Conservation (phyloP, 2,113 vertebrate genomes). For the Podarcis raffonei region DNA sequence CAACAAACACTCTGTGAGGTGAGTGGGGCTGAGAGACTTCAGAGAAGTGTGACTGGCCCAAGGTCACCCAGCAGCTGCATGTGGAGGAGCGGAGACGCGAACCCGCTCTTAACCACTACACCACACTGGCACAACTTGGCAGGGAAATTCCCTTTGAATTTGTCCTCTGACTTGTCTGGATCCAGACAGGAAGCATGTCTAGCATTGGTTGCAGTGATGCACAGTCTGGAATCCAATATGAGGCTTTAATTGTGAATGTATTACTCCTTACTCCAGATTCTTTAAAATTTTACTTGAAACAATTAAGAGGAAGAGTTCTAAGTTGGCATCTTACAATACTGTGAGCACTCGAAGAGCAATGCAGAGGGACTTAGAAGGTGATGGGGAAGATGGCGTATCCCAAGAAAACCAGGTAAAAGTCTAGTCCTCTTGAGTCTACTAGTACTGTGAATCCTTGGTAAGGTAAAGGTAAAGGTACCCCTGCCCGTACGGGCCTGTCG, state of each 20-base stretch:
- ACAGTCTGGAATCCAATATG: neutral
- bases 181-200: neutral
- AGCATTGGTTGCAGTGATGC: neutral
- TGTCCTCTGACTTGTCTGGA: neutral
- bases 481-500: too few species aligned
- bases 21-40: too few species aligned
- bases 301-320: slow-evolving; percentile 85
- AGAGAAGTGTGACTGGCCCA: too few species aligned
- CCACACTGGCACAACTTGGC: neutral
- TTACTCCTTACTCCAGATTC: slow-evolving; percentile 77
- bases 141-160: neutral
- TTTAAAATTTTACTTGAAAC: slow-evolving; percentile 85
- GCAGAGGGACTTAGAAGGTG: slow-evolving; percentile 74
- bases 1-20: too few species aligned
- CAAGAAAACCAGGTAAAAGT: slow-evolving; percentile 60
- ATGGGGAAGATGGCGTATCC: slow-evolving; percentile 38
- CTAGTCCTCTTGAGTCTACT: neutral
- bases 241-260: neutral
- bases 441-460: neutral
- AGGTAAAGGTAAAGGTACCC: too few species aligned
- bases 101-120: too few species aligned
- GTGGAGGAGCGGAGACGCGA: too few species aligned
- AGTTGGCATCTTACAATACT: slow-evolving; percentile 81
- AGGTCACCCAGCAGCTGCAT: too few species aligned
- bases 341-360: slow-evolving; percentile 85